Evolutionary conservation across 2,797 vertebrate species (phyloP).

Genomic region (Cyprinodon diabolis): DNA sequence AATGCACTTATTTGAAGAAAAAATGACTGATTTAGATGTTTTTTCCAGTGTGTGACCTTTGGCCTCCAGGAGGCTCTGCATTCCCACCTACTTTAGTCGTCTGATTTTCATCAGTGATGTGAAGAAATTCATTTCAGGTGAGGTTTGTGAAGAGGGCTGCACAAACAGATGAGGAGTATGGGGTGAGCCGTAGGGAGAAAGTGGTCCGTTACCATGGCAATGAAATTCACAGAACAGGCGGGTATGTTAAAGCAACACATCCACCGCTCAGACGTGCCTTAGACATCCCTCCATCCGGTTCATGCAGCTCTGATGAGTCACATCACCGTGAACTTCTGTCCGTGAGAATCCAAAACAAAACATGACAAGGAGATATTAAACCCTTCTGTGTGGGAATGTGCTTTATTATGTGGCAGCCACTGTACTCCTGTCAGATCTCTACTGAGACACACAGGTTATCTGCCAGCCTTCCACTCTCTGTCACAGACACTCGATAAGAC

Average conservation of each 20-base stretch:
- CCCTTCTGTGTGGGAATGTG: conserved; percentile 31
- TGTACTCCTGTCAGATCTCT: conserved; percentile 30
- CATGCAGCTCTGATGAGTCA: conserved; percentile 41
- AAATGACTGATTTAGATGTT: conserved; percentile 4
- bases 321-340: conserved; percentile 19
- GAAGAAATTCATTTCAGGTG: conserved; percentile 44
- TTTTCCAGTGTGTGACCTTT: conserved; percentile 19
- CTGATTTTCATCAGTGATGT: conserved; percentile 40
- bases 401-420: conserved; percentile 23
- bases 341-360: conserved; percentile 9
- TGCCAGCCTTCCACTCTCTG: conserved; percentile 39
- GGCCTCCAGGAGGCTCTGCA: neutral
- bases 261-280: conserved; percentile 4
- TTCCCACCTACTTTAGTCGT: conserved; percentile 4
- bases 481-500: conserved; percentile 37
- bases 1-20: too few species aligned
- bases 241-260: conserved; percentile 56
- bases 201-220: conserved; percentile 79
- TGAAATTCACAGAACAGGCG: conserved; percentile 55
- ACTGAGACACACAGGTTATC: conserved; percentile 26
- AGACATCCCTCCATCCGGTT: conserved; percentile 34
- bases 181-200: conserved; percentile 31
- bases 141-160: conserved; percentile 39
- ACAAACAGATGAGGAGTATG: conserved; percentile 16
- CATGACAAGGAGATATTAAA: conserved; percentile 40